These are phyloP conservation scores for Drosophila bocqueti DNA, from an alignment of 1,140 invertebrate genomes.

Conservation along the genomic window DNA sequence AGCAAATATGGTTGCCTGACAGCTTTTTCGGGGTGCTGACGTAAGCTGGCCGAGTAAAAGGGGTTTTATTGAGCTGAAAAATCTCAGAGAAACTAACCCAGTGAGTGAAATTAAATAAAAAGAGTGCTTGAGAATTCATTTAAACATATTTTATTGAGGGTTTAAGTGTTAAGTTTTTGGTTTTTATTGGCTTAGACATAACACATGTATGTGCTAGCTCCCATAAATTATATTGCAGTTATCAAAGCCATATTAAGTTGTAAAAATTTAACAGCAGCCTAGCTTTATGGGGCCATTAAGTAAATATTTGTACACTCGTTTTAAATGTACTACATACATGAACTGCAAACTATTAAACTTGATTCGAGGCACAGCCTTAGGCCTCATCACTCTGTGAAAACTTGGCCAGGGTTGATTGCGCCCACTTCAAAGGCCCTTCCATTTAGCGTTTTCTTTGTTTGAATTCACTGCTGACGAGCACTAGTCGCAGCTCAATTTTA, in stretches of 20 bases:
- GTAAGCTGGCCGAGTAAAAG: not conserved
- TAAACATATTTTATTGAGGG: not conserved
- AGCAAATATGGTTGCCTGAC: not conserved
- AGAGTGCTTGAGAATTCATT: not conserved
- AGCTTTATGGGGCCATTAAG: constrained; percentile 1
- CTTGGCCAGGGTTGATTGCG: constrained; percentile 28
- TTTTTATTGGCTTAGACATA: not conserved
- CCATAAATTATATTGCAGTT: constrained; percentile 1
- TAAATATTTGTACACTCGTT: not conserved
- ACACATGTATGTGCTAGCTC: not conserved
- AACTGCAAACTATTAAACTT: constrained; percentile 1
- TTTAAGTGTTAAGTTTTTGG: not conserved
- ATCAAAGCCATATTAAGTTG: constrained; percentile 1
- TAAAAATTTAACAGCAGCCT: constrained; percentile 1
- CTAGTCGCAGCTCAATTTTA: constrained; percentile 31
- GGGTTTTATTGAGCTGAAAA: not conserved
- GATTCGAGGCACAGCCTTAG: not conserved
- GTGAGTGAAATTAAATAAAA: not conserved
- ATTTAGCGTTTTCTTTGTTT: constrained; percentile 40
- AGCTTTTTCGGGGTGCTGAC: not conserved
- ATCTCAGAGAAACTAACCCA: not conserved
- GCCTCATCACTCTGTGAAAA: not conserved
- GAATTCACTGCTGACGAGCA: constrained; percentile 23
- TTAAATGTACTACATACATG: not conserved
- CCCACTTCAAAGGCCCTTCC: constrained; percentile 26